Conservation (phyloP, 2,888 invertebrate genomes). For the Dendrolimus houi region DNA sequence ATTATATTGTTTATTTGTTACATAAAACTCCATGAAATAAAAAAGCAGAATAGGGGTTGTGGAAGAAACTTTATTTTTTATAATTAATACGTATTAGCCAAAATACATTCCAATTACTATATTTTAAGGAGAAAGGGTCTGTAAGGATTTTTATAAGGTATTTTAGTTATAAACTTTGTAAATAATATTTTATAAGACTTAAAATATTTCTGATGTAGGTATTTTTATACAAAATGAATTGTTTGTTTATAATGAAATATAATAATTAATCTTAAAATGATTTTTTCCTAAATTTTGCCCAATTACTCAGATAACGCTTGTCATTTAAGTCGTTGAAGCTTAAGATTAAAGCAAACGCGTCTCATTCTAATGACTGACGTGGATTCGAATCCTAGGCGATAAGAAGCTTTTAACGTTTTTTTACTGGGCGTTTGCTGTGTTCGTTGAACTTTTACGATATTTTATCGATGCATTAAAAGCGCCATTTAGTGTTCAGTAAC, state of each 20-base stretch:
- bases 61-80: constrained; percentile 15
- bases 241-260: constrained; percentile 52
- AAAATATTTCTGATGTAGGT: constrained; percentile 22
- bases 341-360: no score
- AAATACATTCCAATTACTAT: constrained; percentile 12
- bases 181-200: constrained; percentile 30
- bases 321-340: no score
- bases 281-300: constrained; percentile 22
- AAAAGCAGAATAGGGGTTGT: neutral
- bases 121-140: constrained; percentile 25
- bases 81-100: no score
- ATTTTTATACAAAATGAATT: constrained; percentile 47
- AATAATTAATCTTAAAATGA: constrained; percentile 16
- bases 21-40: no score
- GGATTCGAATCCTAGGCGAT: no score
- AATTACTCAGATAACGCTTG: neutral
- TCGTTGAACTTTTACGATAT: no score
- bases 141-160: constrained; percentile 39
- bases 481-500: no score
- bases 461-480: no score
- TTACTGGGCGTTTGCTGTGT: no score
- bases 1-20: no score
- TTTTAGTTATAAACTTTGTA: constrained; percentile 37
- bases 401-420: no score
- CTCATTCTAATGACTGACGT: no score